Evolutionary conservation across 2,888 invertebrate species (phyloP).

Genomic region (Archips xylosteana): DNA sequence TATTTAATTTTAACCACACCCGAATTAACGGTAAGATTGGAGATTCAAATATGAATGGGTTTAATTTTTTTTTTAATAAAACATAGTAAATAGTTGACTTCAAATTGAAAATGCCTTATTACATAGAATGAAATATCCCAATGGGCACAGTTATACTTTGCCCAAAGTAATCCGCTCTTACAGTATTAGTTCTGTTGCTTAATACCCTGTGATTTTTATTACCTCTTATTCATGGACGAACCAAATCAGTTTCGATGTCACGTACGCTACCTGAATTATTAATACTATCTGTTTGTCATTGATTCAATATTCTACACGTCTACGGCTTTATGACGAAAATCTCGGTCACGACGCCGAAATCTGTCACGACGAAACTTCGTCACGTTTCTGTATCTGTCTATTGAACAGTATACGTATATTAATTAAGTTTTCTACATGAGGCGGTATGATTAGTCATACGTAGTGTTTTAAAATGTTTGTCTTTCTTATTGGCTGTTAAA

Average conservation of each 20-base stretch:
- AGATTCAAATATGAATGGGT: too few species aligned
- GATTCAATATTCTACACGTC: constrained; percentile 16
- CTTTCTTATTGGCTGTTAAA: too few species aligned
- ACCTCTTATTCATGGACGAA: neutral
- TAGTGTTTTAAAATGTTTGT: too few species aligned
- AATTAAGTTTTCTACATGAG: neutral
- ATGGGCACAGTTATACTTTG: too few species aligned
- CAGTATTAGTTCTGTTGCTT: neutral
- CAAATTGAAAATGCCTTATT: too few species aligned
- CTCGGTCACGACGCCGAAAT: constrained; percentile 30
- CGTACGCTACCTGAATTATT: neutral
- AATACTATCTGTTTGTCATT: neutral
- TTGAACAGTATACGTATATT: neutral
- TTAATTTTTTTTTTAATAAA: too few species aligned
- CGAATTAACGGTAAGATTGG: too few species aligned
- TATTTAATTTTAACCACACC: too few species aligned
- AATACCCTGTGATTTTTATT: neutral
- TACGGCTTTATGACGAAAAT: neutral
- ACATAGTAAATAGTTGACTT: too few species aligned
- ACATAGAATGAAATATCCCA: too few species aligned
- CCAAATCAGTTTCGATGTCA: neutral
- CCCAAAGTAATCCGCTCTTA: too few species aligned
- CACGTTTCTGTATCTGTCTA: constrained; percentile 23
- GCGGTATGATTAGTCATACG: neutral
- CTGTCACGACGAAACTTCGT: constrained; percentile 28